Base-by-base conservation (phyloP, 2,797 vertebrate species). In the Eutrigla gurnardus region DNA sequence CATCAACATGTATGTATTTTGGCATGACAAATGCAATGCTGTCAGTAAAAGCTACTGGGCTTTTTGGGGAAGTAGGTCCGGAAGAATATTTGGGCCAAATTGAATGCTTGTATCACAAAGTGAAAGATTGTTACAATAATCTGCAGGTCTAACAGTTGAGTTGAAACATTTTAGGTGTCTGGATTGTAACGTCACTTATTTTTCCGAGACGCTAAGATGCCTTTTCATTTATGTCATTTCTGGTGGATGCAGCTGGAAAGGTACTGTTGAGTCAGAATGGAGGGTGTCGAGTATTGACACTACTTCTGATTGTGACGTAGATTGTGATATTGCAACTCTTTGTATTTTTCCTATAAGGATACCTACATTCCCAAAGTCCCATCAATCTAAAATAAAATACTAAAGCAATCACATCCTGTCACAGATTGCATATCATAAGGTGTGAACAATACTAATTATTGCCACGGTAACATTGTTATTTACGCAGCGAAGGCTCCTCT, bases 381-480 rank as follows among this genome's bases (percentile, higher is more conserved):
- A 59, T 72, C 66, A 57, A 54, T 66, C 54, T 57, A 25, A 68
- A 25, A 25, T 25, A 64, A 67, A 57, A 35, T 50, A 76, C 37
- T 40, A 33, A 53, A 67, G 42, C 40, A 6, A 17, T 62, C 45
- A 36, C 43, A 45, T 79, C 55, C 11, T 59, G n/a, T 14, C 71
- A 43, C 45, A 69, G 40, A 78, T 52, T 54, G 42, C 25, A 60
- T 50, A 74, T 82, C 50, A 74, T 50, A 50, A 50, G 60, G 18
- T 67, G 42, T 39, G 54, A 80, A 76, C 59, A 70, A 64, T 73
- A 81, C 83, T 71, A 90, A 89, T 88, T 83, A 86, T 73, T 77
- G 65, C 78, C 46, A 82, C 40, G 14, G 75, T 55, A 78, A 59
- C 78, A 75, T 70, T 45, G 45, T 90, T 86, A 90, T 88, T 83